A percentile compares a stretch with the other conserved stretches of the same genome.
phyloP scores from a whole-genome alignment of 2,797 vertebrate genomes.

The Botia almorhae region DNA sequence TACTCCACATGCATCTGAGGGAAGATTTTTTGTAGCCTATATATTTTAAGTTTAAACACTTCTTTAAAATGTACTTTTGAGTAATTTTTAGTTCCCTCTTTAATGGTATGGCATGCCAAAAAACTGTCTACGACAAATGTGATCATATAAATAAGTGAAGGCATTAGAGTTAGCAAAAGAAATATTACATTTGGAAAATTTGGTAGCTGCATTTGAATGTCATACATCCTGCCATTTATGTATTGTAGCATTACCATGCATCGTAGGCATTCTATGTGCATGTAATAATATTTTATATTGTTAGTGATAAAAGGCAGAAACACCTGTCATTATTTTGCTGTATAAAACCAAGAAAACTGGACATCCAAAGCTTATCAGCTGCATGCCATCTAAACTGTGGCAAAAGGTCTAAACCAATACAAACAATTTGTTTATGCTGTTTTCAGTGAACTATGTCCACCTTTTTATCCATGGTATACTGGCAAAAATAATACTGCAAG shows the following conservation, averaged over 20 bases:
- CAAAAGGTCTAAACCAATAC: background rate
- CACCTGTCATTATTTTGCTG: background rate
- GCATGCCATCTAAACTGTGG: background rate
- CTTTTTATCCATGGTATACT: background rate
- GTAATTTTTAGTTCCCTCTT: constrained; percentile 33
- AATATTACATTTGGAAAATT: background rate
- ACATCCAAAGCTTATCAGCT: background rate
- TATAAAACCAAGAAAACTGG: background rate
- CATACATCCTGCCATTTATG: background rate
- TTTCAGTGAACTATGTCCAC: background rate
- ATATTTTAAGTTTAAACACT: background rate
- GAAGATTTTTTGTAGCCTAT: constrained; percentile 1
- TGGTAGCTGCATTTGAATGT: background rate
- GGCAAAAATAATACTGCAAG: background rate
- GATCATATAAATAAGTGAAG: constrained; percentile 18
- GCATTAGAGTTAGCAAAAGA: background rate
- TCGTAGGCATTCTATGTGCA: background rate
- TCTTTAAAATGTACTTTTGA: background rate
- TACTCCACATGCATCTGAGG: background rate
- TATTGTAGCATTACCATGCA: background rate
- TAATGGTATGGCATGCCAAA: background rate
- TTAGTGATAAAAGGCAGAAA: background rate
- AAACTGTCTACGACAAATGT: background rate
- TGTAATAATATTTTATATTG: constrained; percentile 1
- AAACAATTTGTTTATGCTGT: background rate